A percentile compares a stretch with the other conserved stretches of the same genome.
Evolutionary conservation across 2,797 vertebrate genomes (phyloP).

Genomic region (Sardinella longiceps): DNA sequence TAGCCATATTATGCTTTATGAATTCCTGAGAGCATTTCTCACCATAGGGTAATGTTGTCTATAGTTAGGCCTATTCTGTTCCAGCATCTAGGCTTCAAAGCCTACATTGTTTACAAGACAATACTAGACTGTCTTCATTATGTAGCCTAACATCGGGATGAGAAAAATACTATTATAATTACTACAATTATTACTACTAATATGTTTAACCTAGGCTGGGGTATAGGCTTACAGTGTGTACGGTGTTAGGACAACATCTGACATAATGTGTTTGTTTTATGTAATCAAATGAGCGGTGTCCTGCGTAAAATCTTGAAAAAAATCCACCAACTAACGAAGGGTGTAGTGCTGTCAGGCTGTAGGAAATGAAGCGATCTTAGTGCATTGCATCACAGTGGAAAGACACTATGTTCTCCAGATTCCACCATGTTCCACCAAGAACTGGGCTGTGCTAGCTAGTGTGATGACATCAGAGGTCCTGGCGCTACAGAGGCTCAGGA

Average conservation of each 20-base stretch:
- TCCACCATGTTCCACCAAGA: conserved; percentile 41
- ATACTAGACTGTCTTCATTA: too few relatives aligned
- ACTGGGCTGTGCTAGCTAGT: conserved; percentile 41
- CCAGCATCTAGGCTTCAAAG: too few relatives aligned
- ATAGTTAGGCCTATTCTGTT: neutral
- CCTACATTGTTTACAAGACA: too few relatives aligned
- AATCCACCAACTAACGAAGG: conserved; percentile 37
- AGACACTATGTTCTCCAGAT: conserved; percentile 68
- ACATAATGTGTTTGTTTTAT: neutral
- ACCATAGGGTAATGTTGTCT: neutral
- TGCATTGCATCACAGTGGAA: conserved; percentile 66
- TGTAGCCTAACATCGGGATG: too few relatives aligned
- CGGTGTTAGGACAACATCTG: neutral
- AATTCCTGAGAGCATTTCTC: neutral
- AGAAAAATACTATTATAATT: too few relatives aligned
- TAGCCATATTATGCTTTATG: neutral
- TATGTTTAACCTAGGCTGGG: too few relatives aligned
- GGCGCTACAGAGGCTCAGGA: conserved; percentile 33
- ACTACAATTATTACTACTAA: too few relatives aligned
- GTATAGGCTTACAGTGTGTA: too few relatives aligned
- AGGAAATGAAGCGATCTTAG: conserved; percentile 46
- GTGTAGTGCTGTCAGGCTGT: conserved; percentile 35
- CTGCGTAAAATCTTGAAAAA: neutral
- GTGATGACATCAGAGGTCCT: conserved; percentile 46
- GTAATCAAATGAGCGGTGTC: neutral